phyloP scores from a whole-genome alignment of 1,140 invertebrate species.

The Berghia stephanieae region DNA sequence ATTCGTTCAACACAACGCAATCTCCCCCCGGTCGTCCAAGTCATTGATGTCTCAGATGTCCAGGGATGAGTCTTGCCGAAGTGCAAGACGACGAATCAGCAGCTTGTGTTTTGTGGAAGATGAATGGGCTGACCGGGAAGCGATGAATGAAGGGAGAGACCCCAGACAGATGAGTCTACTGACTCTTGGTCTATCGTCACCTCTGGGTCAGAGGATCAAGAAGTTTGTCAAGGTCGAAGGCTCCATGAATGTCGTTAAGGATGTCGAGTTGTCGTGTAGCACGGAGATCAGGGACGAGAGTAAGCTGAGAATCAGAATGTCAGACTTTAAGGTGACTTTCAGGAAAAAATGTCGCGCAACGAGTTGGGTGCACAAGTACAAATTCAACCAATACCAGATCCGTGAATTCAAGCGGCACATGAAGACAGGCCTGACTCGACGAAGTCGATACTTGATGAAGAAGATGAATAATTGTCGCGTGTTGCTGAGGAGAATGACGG shows the following conservation, averaged over 20 bases:
- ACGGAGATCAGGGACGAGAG: constrained; percentile 44
- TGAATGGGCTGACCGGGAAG: constrained; percentile 42
- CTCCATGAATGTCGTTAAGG: constrained; percentile 37
- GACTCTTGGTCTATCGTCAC: constrained; percentile 47
- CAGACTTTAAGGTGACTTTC: constrained; percentile 47
- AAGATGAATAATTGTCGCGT: constrained; percentile 41
- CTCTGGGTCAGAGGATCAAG: constrained; percentile 47
- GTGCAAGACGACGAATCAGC: constrained; percentile 39
- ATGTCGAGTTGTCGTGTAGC: constrained; percentile 44
- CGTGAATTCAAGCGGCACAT: constrained; percentile 42
- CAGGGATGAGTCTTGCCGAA: constrained; percentile 37
- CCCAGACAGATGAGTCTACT: constrained; percentile 41
- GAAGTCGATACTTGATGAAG: constrained; percentile 38
- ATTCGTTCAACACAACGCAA: constrained; percentile 12
- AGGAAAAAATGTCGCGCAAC: constrained; percentile 42
- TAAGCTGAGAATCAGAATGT: constrained; percentile 42
- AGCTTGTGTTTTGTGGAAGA: constrained; percentile 29
- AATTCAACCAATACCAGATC: constrained; percentile 44
- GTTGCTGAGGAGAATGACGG: constrained; percentile 37
- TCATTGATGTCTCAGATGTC: constrained; percentile 54
- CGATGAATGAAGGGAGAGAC: constrained; percentile 22
- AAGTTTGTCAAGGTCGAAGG: constrained; percentile 49
- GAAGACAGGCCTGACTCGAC: constrained; percentile 46
- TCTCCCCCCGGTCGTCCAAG: constrained; percentile 44
- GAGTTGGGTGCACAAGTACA: constrained; percentile 44